Evolutionary conservation across 2,797 vertebrate genomes (phyloP), one percentile per base, ranked within the genome.

Genomic region (Apogon talboti): DNA sequence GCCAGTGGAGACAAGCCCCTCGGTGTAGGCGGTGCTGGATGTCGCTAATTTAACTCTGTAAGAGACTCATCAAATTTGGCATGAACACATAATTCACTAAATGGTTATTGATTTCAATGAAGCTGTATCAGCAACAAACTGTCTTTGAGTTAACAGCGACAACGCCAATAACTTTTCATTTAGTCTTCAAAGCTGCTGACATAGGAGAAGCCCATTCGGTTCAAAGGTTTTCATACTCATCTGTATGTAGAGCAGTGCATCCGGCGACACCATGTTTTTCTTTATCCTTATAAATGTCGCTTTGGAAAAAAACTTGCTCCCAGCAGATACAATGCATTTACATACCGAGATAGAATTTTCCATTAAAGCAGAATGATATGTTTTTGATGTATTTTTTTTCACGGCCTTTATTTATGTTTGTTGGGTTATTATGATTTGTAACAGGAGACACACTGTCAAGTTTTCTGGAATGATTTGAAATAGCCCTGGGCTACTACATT

Each of bases 71-170:
- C 65, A 81, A 57, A 79, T 82, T 87, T 89, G 88, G 84, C 85
- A 84, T 68, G 69, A 85, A 66, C 63, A 68, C 57, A 82, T 87
- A 54, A 87, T 88, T 87, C 71, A 71, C 80, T 83, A 88, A 91
- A 90, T 88, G 83, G 73, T 71, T 88, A 88, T 89, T 76, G 82
- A 88, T 83, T 85, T 63, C 24, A 47, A 37, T 24, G 28, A 54
- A 68, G 80, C 87, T 84, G 74, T 64, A 85, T 86, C 86, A 90
- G 88, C 85, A 82, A 24, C 21, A 24, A 24, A 24, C 21, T 24
- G 21, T 53, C 53, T 64, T 81, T 79, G 38, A 69, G 48, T 66
- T 64, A 58, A 59, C 74, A 15, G 76, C 3, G 42, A 78, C 74
- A 50, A 68, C 18, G 47, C 47, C 44, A 52, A 64, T 74, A 53